phyloP scores from a whole-genome alignment of 2,888 invertebrate genomes.

The Sesia apiformis region DNA sequence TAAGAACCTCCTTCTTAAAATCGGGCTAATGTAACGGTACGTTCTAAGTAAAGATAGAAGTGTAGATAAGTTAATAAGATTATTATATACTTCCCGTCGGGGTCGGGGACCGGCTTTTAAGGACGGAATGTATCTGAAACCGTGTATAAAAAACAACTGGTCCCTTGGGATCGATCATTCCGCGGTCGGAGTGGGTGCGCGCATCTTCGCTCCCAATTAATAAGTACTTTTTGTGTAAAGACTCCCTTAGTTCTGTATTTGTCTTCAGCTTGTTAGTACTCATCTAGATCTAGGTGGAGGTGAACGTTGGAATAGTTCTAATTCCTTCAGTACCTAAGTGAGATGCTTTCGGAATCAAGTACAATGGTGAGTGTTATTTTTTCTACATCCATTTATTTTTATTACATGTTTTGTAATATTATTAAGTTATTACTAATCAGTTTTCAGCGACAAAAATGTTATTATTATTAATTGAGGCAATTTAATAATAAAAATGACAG shows the following conservation, averaged over 20 bases:
- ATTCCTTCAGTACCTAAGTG: slow-evolving; percentile 18
- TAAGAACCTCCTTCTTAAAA: slow-evolving; percentile 54
- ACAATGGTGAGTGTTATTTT: slow-evolving; percentile 33
- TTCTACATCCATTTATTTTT: not conserved
- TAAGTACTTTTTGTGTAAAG: slow-evolving; percentile 37
- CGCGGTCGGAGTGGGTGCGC: slow-evolving; percentile 54
- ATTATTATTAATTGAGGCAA: no score
- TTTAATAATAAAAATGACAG: no score
- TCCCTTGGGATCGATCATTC: slow-evolving; percentile 66
- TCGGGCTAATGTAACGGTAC: slow-evolving; percentile 64
- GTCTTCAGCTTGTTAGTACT: slow-evolving; percentile 19
- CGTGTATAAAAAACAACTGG: slow-evolving; percentile 70
- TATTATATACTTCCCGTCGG: slow-evolving; percentile 64
- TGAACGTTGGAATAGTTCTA: slow-evolving; percentile 28
- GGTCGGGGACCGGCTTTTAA: slow-evolving; percentile 66
- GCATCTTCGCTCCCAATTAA: slow-evolving; percentile 49
- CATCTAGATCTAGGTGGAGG: slow-evolving; percentile 25
- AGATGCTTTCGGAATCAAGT: slow-evolving; percentile 38
- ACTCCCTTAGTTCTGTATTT: not conserved
- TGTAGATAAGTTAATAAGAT: slow-evolving; percentile 72
- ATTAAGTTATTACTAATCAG: no score
- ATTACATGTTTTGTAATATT: no score
- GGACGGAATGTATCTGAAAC: slow-evolving; percentile 66
- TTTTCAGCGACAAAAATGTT: no score
- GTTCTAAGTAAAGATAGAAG: slow-evolving; percentile 70